phyloP scores from a whole-genome alignment of 2,113 vertebrate species.

The Tursiops truncatus region DNA sequence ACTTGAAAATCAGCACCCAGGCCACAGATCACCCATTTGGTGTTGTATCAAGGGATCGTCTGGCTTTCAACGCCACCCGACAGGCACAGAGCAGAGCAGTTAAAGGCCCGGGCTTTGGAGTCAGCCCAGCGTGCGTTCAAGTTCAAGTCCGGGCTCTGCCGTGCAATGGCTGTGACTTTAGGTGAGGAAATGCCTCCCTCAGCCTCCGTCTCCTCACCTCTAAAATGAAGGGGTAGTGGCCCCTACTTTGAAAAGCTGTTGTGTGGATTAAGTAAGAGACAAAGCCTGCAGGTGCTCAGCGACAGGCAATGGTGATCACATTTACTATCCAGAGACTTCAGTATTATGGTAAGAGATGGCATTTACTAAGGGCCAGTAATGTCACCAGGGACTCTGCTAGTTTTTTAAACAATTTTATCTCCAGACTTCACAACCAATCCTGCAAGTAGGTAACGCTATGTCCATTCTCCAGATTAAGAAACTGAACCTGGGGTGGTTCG shows the following conservation, averaged over 20 bases:
- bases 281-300: background rate
- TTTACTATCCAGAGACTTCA: background rate
- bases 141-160: background rate
- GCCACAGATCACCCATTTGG: accelerated
- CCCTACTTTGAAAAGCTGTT: background rate
- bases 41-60: background rate
- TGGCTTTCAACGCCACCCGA: background rate
- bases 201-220: background rate
- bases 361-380: background rate
- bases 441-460: background rate
- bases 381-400: background rate
- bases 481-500: background rate
- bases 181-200: background rate
- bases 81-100: background rate
- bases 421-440: background rate
- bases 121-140: background rate
- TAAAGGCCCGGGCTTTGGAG: background rate
- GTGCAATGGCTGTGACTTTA: background rate
- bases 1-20: background rate
- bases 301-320: accelerated
- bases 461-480: background rate
- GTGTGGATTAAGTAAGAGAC: background rate
- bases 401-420: background rate
- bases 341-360: background rate
- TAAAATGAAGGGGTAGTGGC: background rate